Conservation (phyloP, 2,888 invertebrate genomes). For the Chironomus tentans region DNA sequence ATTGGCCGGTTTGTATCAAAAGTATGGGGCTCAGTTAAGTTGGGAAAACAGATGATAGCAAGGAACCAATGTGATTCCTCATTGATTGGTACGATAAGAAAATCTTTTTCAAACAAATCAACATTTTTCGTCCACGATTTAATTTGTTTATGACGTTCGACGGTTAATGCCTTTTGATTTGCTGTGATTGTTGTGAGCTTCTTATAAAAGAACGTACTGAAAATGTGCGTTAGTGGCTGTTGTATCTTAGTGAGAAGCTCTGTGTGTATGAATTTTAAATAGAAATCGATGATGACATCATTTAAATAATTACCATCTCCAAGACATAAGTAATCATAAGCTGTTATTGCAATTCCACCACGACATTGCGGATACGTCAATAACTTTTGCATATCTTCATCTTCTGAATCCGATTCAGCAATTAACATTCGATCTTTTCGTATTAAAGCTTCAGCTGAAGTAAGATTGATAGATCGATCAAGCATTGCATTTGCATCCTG, state of each 20-base stretch:
- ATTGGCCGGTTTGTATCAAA: slow-evolving; percentile 54
- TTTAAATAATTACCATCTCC: slow-evolving; percentile 91
- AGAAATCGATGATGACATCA: slow-evolving; percentile 97
- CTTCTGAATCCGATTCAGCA: background rate
- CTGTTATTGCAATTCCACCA: slow-evolving; percentile 82
- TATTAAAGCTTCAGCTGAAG: slow-evolving; percentile 27
- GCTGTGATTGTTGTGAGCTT: slow-evolving; percentile 72
- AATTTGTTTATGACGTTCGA: slow-evolving; percentile 79
- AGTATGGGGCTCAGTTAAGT: slow-evolving; percentile 61
- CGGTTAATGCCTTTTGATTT: slow-evolving; percentile 55
- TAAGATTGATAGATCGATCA: slow-evolving; percentile 48
- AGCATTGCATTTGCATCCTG: slow-evolving; percentile 76
- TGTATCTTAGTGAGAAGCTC: slow-evolving; percentile 62
- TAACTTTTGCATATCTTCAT: slow-evolving; percentile 49
- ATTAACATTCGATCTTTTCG: background rate
- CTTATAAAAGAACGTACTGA: slow-evolving; percentile 95
- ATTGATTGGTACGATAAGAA: slow-evolving; percentile 92
- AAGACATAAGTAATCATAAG: slow-evolving; percentile 87
- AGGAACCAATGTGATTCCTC: slow-evolving; percentile 98
- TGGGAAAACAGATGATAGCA: slow-evolving; percentile 92
- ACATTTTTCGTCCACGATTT: slow-evolving; percentile 96
- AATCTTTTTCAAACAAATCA: slow-evolving; percentile 94
- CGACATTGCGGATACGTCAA: slow-evolving; percentile 70
- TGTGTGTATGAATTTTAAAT: slow-evolving; percentile 72
- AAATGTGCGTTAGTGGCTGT: slow-evolving; percentile 79